These are phyloP conservation scores for Steinernema hermaphroditum DNA, from an alignment of 2,888 invertebrate genomes.

Conservation along the genomic window DNA sequence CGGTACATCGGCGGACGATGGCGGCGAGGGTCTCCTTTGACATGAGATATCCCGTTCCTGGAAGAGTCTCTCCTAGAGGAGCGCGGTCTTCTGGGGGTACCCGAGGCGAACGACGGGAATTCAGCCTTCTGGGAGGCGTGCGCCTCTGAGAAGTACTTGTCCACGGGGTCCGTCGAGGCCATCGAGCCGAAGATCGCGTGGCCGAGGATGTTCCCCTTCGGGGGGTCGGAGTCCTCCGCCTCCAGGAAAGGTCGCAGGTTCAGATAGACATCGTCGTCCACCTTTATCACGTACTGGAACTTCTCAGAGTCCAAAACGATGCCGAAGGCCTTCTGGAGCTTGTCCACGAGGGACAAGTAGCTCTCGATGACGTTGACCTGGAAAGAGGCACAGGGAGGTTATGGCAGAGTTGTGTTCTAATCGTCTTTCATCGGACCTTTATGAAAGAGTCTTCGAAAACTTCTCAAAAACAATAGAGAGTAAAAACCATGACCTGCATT, in stretches of 20 bases:
- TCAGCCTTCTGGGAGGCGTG: conserved; percentile 9
- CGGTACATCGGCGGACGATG: neutral
- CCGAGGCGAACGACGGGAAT: conserved; percentile 14
- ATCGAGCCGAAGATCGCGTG: conserved; percentile 25
- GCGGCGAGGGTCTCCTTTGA: neutral
- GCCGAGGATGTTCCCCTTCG: conserved; percentile 11
- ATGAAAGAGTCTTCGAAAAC: no score
- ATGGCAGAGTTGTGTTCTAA: no score
- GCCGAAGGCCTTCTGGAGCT: neutral
- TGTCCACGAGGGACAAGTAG: conserved; percentile 10
- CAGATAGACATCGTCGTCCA: conserved; percentile 23
- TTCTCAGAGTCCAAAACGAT: neutral
- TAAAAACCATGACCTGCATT: no score
- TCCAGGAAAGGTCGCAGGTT: conserved; percentile 7
- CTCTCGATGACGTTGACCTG: conserved; percentile 19
- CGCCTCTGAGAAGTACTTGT: conserved; percentile 21
- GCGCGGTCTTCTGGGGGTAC: neutral
- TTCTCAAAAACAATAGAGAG: no score
- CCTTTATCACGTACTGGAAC: neutral
- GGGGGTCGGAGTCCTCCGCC: neutral
- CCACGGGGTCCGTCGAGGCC: conserved; percentile 24
- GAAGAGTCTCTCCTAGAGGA: no score
- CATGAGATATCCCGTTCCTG: conserved; percentile 24
- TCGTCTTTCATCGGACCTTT: no score
- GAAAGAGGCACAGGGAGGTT: neutral